These are phyloP conservation scores for Platyura marginata DNA, from an alignment of 1,140 invertebrate species.

Conservation along the genomic window DNA sequence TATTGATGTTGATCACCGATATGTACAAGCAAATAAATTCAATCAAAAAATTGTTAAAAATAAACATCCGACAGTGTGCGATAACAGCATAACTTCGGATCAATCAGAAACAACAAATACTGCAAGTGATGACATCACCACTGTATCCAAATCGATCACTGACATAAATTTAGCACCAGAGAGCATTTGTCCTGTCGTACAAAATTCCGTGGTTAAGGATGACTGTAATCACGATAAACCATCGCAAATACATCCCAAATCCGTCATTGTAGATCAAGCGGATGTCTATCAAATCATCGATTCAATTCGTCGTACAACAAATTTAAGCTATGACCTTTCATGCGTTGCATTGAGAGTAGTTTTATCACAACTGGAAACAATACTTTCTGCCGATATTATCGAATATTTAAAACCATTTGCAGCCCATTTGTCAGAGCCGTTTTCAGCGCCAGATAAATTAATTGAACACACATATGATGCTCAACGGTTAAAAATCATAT, in stretches of 20 bases:
- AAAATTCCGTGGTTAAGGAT: no score
- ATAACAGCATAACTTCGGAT: constrained; percentile 23
- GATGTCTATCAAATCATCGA: constrained; percentile 54
- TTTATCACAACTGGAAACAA: constrained; percentile 40
- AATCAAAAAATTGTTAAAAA: no score
- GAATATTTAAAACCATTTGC: constrained; percentile 29
- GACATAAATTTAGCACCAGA: no score
- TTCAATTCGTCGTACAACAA: constrained; percentile 60
- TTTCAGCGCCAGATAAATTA: constrained; percentile 20
- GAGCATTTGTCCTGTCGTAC: no score
- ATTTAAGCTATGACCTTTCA: constrained; percentile 72
- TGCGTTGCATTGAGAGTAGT: constrained; percentile 67
- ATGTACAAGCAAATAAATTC: no score
- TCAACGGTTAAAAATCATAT: constrained; percentile 55
- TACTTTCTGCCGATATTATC: constrained; percentile 34
- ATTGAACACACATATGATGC: constrained; percentile 49
- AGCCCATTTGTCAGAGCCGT: constrained; percentile 18
- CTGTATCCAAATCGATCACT: constrained; percentile 1
- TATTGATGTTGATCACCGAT: no score
- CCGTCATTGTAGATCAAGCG: constrained; percentile 6
- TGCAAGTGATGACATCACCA: constrained; percentile 15
- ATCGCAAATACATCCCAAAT: no score
- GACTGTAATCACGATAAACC: no score
- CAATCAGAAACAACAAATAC: constrained; percentile 22
- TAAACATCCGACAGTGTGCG: constrained; percentile 11